phyloP scores from a whole-genome alignment of 92 coral and sea anemone species.

The Bergia puertoricense region DNA sequence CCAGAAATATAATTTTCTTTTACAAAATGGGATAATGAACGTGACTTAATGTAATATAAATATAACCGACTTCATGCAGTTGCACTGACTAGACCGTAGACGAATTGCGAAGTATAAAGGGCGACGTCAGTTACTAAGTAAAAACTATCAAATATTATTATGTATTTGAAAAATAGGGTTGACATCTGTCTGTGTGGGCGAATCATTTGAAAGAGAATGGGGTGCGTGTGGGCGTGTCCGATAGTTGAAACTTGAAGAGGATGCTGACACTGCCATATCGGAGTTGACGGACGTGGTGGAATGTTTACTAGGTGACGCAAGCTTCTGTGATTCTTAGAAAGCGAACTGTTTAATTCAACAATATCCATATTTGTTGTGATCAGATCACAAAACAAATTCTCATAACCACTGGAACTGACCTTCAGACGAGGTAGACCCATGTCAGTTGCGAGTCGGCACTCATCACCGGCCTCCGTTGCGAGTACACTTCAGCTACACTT shows the following conservation, averaged over 20 bases:
- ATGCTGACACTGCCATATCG: background rate
- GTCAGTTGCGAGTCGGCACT: too few species aligned
- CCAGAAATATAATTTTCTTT: too few species aligned
- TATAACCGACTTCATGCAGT: too few species aligned
- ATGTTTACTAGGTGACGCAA: conserved; percentile 6
- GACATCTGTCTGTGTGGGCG: conserved; percentile 24
- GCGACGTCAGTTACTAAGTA: background rate
- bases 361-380: conserved; percentile 1
- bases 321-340: background rate
- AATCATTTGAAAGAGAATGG: background rate
- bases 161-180: background rate
- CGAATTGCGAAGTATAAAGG: background rate
- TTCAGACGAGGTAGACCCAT: background rate
- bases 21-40: background rate
- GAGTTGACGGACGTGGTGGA: conserved; percentile 31
- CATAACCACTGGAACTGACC: background rate
- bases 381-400: background rate
- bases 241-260: background rate
- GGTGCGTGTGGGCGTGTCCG: background rate
- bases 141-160: too few species aligned
- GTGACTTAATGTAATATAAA: too few species aligned
- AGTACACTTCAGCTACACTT: background rate
- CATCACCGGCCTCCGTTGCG: too few species aligned
- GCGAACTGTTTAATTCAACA: background rate
- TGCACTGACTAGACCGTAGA: background rate